Evolutionary conservation across 2,797 vertebrate species (phyloP).

Genomic region (Coluber constrictor): DNA sequence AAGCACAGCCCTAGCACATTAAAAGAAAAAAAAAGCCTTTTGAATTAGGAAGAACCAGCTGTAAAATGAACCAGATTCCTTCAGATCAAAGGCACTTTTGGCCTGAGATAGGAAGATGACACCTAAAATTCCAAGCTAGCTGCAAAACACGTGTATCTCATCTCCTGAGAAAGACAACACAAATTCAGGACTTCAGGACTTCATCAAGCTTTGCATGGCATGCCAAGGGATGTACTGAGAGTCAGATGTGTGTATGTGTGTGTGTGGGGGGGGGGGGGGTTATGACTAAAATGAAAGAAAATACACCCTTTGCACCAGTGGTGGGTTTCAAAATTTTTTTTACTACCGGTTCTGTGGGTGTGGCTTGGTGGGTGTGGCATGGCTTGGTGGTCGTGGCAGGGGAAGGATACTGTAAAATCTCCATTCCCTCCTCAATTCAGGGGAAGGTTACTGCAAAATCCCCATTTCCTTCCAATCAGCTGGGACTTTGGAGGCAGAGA

Average conservation of each 20-base stretch:
- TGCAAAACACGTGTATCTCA: neutral
- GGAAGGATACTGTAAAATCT: no score
- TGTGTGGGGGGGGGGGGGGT: fast-evolving
- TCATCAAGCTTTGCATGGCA: neutral
- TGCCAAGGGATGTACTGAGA: neutral
- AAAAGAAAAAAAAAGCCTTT: neutral
- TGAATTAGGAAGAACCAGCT: neutral
- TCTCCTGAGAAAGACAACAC: neutral
- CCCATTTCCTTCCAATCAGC: no score
- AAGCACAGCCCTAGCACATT: neutral
- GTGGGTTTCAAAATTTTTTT: no score
- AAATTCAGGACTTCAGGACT: neutral
- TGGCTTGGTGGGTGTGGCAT: no score
- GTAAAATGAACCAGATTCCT: neutral
- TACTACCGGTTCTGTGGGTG: no score
- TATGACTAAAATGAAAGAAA: neutral
- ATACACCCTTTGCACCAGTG: neutral
- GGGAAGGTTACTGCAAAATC: no score
- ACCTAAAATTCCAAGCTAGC: neutral
- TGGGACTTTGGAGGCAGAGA: no score
- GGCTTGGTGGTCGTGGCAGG: no score
- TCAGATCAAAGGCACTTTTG: neutral
- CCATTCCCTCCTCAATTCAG: no score
- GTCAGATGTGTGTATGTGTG: no score
- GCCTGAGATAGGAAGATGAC: neutral